These are phyloP conservation scores for Taenaris catops DNA, from an alignment of 2,888 invertebrate genomes.

Conservation along the genomic window DNA sequence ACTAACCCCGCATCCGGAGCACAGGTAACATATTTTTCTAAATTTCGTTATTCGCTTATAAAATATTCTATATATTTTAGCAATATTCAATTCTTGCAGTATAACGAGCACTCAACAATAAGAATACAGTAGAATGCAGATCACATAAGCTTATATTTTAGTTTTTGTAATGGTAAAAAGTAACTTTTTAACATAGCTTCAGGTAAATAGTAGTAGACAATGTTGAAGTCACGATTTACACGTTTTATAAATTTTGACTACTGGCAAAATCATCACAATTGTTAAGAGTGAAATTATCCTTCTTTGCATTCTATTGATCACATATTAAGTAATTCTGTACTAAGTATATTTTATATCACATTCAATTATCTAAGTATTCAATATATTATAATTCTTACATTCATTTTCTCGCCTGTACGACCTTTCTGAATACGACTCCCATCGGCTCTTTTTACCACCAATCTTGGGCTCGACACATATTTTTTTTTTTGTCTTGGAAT, in stretches of 20 bases:
- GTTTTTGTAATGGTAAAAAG: conserved; percentile 21
- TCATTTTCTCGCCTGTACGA: conserved; percentile 42
- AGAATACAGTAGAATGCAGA: conserved; percentile 23
- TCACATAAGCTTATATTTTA: conserved; percentile 27
- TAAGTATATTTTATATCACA: conserved; percentile 36
- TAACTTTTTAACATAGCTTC: conserved; percentile 18
- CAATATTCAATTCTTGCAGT: conserved; percentile 26
- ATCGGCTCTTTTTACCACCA: conserved; percentile 37
- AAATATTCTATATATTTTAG: conserved; percentile 26
- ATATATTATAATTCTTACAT: conserved; percentile 35
- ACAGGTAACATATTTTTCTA: conserved; percentile 56
- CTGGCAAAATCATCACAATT: conserved; percentile 77
- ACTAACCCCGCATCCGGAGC: conserved; percentile 49
- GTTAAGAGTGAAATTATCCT: conserved; percentile 59
- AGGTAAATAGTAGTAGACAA: conserved; percentile 20
- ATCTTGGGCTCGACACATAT: conserved; percentile 41
- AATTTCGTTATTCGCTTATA: conserved; percentile 33
- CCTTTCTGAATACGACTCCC: conserved; percentile 39
- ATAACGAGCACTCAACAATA: conserved; percentile 21
- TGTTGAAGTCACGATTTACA: conserved; percentile 33
- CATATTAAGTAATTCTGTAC: conserved; percentile 33
- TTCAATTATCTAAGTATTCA: conserved; percentile 31
- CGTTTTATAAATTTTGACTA: conserved; percentile 60
- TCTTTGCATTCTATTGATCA: conserved; percentile 43
- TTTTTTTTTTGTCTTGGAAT: conserved; percentile 45